These are phyloP conservation scores for Trichechus manatus DNA, from an alignment of 2,113 vertebrate genomes.

Conservation along the genomic window DNA sequence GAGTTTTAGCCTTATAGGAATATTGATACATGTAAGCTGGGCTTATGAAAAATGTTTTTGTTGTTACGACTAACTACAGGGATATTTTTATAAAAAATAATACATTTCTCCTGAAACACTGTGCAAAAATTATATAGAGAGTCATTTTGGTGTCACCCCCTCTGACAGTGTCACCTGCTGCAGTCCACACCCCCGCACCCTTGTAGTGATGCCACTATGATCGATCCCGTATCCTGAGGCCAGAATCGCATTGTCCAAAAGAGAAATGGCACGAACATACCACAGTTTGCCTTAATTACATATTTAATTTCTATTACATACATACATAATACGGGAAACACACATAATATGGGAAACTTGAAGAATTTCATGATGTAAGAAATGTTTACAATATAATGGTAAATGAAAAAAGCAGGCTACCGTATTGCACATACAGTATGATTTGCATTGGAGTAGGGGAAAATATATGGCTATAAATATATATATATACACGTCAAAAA, in stretches of 20 bases:
- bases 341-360: neutral
- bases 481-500: neutral
- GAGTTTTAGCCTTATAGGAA: no score
- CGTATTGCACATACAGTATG: neutral
- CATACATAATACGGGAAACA: neutral
- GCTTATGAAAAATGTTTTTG: no score
- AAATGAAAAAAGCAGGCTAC: neutral
- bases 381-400: neutral
- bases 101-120: no score
- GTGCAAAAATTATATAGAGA: no score
- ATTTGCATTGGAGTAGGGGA: neutral
- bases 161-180: no score
- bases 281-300: neutral
- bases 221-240: neutral
- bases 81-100: no score
- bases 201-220: no score
- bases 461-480: neutral
- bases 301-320: neutral
- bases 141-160: no score
- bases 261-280: constrained; percentile 23
- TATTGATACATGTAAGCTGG: no score
- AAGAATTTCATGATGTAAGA: neutral
- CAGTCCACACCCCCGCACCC: no score
- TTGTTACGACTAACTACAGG: no score
- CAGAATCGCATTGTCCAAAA: constrained; percentile 22